Base-by-base conservation (phyloP, 1,140 invertebrate species). In the Pollicipes pollicipes region DNA sequence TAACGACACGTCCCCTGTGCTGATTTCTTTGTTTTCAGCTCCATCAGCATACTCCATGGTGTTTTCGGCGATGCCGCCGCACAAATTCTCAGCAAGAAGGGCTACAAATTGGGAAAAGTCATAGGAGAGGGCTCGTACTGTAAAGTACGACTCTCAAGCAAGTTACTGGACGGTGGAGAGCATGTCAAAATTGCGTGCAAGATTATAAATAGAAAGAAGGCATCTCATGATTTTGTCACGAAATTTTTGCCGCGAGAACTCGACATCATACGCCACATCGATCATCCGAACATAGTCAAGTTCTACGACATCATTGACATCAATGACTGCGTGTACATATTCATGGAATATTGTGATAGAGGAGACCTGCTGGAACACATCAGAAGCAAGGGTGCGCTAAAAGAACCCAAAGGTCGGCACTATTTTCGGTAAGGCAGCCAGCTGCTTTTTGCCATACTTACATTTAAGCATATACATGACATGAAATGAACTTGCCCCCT, bases 181-280 rank as follows among this genome's bases (percentile, higher is more conserved):
- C 63, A 16, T n/a, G 27, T 64, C 4, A 80, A 73, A 71, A 78
- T 84, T 4, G 84, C 85, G 0, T 82, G 84, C 70, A 85, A 87
- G 79, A 81, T 86, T n/a, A 86, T 87, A 29, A 82, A 84, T 73
- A 82, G 83, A 72, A 80, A 79, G 68, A 80, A 80, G 72, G 83
- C 85, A 0, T 84, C 84, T 8, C 77, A 76, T 64, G 85, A 88
- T 74, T 88, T 85, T 76, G 80, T 84, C n/a, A 78, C 78, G 32
- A 85, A 84, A 75, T 88, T 86, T 78, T 77, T 86, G 68, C 87
- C 85, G 4, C 77, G 86, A 64, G 87, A 88, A 79, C 76, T 88
- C 27, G 78, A 81, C 31, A 82, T 86, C 28, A 78, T 85, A 75
- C 78, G 78, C n/a, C 73, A 75, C 35, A 75, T 87, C 45, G 74